Evolutionary conservation across 2,888 invertebrate genomes (phyloP).

Genomic region (Rhimphoctona megacephalus): DNA sequence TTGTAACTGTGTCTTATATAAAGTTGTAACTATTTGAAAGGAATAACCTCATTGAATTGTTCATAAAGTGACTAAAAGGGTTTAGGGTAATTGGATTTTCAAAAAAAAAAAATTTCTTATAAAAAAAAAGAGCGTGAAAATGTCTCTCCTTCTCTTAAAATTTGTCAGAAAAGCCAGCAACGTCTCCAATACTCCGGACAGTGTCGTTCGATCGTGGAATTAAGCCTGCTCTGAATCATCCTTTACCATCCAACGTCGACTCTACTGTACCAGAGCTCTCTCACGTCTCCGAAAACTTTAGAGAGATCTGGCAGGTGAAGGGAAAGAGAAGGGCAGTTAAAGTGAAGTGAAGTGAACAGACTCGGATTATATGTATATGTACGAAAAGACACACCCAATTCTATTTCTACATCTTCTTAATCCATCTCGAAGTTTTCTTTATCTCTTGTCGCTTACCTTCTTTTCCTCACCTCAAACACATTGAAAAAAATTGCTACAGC

Average conservation of each 20-base stretch:
- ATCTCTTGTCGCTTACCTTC: neutral
- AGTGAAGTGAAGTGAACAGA: constrained; percentile 4
- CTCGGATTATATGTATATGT: neutral
- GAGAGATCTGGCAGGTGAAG: neutral
- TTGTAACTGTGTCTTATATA: neutral
- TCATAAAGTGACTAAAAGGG: neutral
- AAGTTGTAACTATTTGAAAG: neutral
- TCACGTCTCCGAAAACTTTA: constrained; percentile 41
- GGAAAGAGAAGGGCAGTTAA: neutral
- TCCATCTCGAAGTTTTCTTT: constrained; percentile 28
- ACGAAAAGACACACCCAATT: constrained; percentile 6
- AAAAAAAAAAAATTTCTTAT: neutral
- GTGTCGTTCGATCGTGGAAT: constrained; percentile 39
- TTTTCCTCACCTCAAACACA: neutral
- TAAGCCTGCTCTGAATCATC: constrained; percentile 22
- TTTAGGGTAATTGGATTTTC: neutral
- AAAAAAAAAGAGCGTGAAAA: neutral
- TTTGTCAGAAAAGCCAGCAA: constrained; percentile 20
- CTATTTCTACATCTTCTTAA: constrained; percentile 34
- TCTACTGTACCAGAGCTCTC: constrained; percentile 41
- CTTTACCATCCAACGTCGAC: constrained; percentile 33
- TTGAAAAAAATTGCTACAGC: neutral
- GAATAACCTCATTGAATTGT: neutral
- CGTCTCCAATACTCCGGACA: constrained; percentile 16
- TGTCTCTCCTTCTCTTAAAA: constrained; percentile 8